Conservation (phyloP, 2,888 invertebrate species). For the Sturmia bella region DNA sequence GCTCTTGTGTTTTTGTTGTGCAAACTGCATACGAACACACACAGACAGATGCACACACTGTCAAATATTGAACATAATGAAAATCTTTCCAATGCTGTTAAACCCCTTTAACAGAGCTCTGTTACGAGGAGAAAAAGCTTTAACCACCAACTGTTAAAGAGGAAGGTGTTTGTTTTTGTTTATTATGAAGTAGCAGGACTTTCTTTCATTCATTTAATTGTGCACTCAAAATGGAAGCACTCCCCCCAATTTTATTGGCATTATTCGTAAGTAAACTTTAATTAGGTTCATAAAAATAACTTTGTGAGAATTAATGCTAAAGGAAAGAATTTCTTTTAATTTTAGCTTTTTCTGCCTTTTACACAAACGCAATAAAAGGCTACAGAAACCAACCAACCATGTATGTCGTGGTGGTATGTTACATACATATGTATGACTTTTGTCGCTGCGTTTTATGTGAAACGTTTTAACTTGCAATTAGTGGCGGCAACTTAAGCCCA, state of each 20-base stretch:
- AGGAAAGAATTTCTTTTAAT: slow-evolving; percentile 19
- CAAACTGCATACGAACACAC: slow-evolving; percentile 5
- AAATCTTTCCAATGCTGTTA: slow-evolving; percentile 63
- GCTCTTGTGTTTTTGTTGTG: slow-evolving; percentile 50
- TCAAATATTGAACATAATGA: slow-evolving; percentile 34
- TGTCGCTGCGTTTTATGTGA: slow-evolving; percentile 22
- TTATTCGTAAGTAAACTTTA: slow-evolving; percentile 43
- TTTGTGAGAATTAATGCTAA: slow-evolving; percentile 23
- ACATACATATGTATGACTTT: slow-evolving; percentile 1
- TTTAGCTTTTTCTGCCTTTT: slow-evolving; percentile 37
- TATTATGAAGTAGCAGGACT: slow-evolving; percentile 32
- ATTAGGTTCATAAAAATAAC: slow-evolving; percentile 54
- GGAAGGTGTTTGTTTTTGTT: slow-evolving; percentile 8
- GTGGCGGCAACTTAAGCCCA: slow-evolving; percentile 45
- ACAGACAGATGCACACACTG: neutral
- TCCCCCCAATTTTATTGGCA: slow-evolving; percentile 14
- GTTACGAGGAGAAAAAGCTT: slow-evolving; percentile 56
- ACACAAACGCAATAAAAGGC: neutral
- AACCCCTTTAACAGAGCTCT: slow-evolving; percentile 38
- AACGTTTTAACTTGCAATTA: slow-evolving; percentile 52
- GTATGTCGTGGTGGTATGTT: slow-evolving; percentile 16
- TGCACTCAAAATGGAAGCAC: slow-evolving; percentile 11
- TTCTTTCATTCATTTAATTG: slow-evolving; percentile 34
- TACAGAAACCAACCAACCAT: neutral
- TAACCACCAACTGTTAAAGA: slow-evolving; percentile 7